Base-by-base conservation (phyloP, 2,113 vertebrate genomes). In the Panthera tigris region DNA sequence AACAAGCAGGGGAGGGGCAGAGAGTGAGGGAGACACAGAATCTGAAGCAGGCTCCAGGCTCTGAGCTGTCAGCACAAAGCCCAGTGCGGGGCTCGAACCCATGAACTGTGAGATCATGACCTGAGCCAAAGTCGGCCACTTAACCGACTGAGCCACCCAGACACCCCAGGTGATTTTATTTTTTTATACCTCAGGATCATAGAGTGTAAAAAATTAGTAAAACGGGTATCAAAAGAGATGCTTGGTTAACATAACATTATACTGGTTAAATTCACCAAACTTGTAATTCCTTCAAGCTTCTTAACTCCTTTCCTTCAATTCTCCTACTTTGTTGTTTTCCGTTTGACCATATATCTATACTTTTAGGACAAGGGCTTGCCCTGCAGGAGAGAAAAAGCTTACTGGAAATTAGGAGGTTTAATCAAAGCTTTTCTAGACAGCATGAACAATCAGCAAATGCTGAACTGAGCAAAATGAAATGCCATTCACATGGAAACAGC, bases 401-500 rank as follows among this genome's bases (percentile, higher is more conserved):
- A 91, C 78, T 57, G 15, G 18, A 97, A 98, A 98, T 97, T 96
- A 96, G 88, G 96, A 97, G 96, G 94, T 98, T 98, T 98, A 96
- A 94, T 97, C 96, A 97, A 95, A 98, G 97, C 94, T 98, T 97
- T 97, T 97, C 83, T 97, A 94, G 96, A 71, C 39, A 95, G 89
- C 92, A 55, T 12, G 76, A 97, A 89, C 95, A 76, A 97, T 93
- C 96, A 89, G 96, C 94, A 96, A 94, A 95, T 87, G 39, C 11
- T 88, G 98, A 94, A 80, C 50, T 73, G 89, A 80, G 68, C 76
- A 93, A 95, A 97, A 96, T 91, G 94, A 98, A 98, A 97, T 94
- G 96, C 91, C 95, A 91, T 95, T 98, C 96, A 95, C 74, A 95
- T 91, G 73, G 97, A 96, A 98, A 96, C 29, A 83, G 83, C 94